Conservation (phyloP, 2,797 vertebrate species). For the Cryptoblepharus egeriae region DNA sequence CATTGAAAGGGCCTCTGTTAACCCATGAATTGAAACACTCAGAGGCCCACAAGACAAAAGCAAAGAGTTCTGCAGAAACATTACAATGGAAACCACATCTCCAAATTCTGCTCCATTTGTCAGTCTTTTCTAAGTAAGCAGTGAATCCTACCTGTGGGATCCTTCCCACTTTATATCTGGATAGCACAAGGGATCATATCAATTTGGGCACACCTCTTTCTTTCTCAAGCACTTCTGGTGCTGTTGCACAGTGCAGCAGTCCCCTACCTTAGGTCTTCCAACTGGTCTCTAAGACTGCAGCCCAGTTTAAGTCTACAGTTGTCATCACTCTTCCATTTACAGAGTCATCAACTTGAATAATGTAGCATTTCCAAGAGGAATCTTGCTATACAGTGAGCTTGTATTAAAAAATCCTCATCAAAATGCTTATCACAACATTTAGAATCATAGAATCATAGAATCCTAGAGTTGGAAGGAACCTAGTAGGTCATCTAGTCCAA, state of each 20-base stretch:
- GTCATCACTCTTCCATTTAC: conserved; percentile 22
- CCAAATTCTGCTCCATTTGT: conserved; percentile 21
- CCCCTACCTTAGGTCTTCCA: not conserved
- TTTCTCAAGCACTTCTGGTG: not conserved
- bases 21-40: conserved; percentile 16
- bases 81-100: conserved; percentile 67
- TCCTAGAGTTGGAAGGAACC: too few relatives aligned
- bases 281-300: not conserved
- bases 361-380: too few relatives aligned
- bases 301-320: accelerated
- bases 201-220: not conserved
- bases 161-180: not conserved
- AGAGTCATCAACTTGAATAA: not conserved
- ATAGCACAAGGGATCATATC: not conserved
- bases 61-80: conserved; percentile 45
- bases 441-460: too few relatives aligned
- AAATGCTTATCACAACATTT: too few relatives aligned
- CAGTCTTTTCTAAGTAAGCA: conserved; percentile 14
- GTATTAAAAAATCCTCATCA: too few relatives aligned
- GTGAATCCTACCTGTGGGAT: conserved; percentile 27
- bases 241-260: not conserved
- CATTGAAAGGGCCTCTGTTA: conserved; percentile 23
- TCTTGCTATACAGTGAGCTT: too few relatives aligned
- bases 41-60: conserved; percentile 2
- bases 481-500: too few relatives aligned